These are phyloP conservation scores for Oryzias javanicus DNA, from an alignment of 2,113 vertebrate species.

Conservation along the genomic window DNA sequence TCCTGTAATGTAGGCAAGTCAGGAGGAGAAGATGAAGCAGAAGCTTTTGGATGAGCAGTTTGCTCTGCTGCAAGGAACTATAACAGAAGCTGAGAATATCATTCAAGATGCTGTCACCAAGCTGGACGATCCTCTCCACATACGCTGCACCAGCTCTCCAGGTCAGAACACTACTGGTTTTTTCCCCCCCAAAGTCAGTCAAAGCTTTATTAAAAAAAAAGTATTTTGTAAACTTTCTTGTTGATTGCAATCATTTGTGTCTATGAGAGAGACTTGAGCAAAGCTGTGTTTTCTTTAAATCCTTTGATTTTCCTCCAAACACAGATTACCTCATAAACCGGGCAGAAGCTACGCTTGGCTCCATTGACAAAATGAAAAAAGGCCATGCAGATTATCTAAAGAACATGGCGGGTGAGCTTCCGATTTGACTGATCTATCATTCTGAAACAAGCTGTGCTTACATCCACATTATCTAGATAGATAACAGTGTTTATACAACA, in stretches of 20 bases:
- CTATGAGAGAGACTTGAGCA: background rate
- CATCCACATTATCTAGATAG: background rate
- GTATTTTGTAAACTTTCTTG: background rate
- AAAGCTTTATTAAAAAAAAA: background rate
- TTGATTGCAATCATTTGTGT: background rate
- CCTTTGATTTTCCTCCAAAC: constrained; percentile 24
- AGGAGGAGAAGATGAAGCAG: constrained; percentile 84
- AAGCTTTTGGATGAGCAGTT: constrained; percentile 91
- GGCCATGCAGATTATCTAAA: constrained; percentile 84
- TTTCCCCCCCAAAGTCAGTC: background rate
- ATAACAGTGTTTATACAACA: too few species aligned
- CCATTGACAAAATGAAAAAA: constrained; percentile 79
- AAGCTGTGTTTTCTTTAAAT: background rate
- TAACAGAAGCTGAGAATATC: constrained; percentile 85
- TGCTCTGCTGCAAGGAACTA: constrained; percentile 80
- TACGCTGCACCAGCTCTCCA: constrained; percentile 95
- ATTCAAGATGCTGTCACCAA: constrained; percentile 85
- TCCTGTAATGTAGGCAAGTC: constrained; percentile 72
- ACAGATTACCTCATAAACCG: constrained; percentile 92
- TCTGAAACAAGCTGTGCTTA: background rate
- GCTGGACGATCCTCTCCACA: constrained; percentile 89
- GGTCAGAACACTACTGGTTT: constrained; percentile 66
- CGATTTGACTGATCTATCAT: constrained; percentile 15
- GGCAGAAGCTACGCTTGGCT: constrained; percentile 83
- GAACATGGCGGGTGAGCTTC: constrained; percentile 81